Percentiles rank a stretch among this genome's conserved stretches.
Conservation (phyloP, 2,113 vertebrate genomes). For the Caranx ignobilis region DNA sequence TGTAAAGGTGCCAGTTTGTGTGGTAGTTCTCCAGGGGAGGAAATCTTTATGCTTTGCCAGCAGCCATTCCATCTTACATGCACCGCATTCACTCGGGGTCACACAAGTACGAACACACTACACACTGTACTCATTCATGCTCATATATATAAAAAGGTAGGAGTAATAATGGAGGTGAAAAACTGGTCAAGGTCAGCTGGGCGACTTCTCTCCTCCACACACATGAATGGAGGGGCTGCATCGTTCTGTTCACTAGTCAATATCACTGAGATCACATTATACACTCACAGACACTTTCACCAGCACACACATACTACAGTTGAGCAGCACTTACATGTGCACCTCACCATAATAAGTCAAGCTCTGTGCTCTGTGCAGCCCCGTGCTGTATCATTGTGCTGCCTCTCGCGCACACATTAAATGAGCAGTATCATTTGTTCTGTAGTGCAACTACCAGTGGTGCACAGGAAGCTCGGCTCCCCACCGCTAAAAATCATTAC, state of each 20-base stretch:
- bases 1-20: neutral
- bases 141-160: constrained; percentile 44
- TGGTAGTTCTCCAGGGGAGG: neutral
- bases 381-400: constrained; percentile 10
- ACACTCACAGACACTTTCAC: neutral
- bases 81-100: constrained; percentile 11
- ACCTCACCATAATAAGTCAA: neutral
- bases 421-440: constrained; percentile 52
- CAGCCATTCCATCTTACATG: constrained; percentile 31
- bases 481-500: constrained; percentile 70
- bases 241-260: neutral
- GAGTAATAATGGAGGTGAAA: constrained; percentile 57
- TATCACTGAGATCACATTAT: neutral
- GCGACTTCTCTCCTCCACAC: constrained; percentile 14
- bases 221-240: neutral
- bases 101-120: constrained; percentile 6
- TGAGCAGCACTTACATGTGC: neutral
- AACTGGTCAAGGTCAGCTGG: constrained; percentile 62
- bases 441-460: constrained; percentile 7
- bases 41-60: constrained; percentile 1
- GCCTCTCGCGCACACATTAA: constrained; percentile 22
- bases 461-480: constrained; percentile 56
- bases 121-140: constrained; percentile 32
- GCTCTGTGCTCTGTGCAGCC: neutral
- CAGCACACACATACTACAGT: neutral